Base-by-base conservation (phyloP, 2,888 invertebrate genomes). In the Dorcus parallelipipedus region DNA sequence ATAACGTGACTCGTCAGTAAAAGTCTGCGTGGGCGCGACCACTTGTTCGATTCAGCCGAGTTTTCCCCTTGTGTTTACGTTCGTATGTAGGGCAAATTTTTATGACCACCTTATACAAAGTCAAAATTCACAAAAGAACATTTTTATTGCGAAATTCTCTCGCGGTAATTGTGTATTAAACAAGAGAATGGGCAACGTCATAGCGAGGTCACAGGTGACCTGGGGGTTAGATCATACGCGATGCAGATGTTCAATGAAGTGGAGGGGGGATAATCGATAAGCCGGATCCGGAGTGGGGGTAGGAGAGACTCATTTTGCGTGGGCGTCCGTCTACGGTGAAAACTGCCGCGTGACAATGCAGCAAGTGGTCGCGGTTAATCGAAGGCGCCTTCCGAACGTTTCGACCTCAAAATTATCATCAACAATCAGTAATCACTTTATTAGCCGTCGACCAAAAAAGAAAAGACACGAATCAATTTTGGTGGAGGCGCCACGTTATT, bases 221-320 rank as follows among this genome's bases (percentile, higher is more conserved):
- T 62, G 61, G 64, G 49, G 43, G 42, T 45, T 9, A 20, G 60
- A 64, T 63, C 62, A 67, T 64, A 65, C 66, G 58, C 63, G 65
- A 60, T 68, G 69, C 69, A 69, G 73, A 72, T 74, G 71, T 75
- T 73, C 73, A 74, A 70, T 73, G 74, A 71, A 73, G 71, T 67
- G 62, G 69, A 69, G 69, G 67, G 45, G 60, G 39, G 45, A 42
- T 52, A 54, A 42, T 52, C 54, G 60, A 58, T 59, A 49, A 48
- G 51, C 42, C 58, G 41, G 52, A 55, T 59, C 56, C 55, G 56
- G 65, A 60, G 65, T 65, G 64, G 70, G 66, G 69, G 68, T 47
- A 70, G 75, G 72, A 71, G 68, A 69, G 71, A 69, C 71, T 72
- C 74, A 71, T 72, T 74, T 74, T 74, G 71, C 71, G 73, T 75